phyloP scores from a whole-genome alignment of 2,797 vertebrate genomes.

The Peromyscus aztecus region DNA sequence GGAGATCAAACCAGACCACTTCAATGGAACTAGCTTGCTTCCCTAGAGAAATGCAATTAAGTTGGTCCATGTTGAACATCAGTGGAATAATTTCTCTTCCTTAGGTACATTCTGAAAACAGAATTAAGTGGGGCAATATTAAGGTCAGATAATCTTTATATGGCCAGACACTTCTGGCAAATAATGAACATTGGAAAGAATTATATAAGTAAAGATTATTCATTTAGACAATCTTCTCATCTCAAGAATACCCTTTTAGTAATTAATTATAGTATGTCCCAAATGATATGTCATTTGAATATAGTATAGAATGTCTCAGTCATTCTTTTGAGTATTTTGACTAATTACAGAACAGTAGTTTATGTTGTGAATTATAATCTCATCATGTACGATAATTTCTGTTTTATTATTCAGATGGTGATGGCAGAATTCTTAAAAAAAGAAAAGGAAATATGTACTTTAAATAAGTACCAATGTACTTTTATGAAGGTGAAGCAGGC shows the following conservation, averaged over 20 bases:
- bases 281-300: conserved; percentile 81
- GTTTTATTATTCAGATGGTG: conserved; percentile 62
- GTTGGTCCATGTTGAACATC: conserved; percentile 48
- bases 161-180: conserved; percentile 58
- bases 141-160: conserved; percentile 75
- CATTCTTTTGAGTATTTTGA: conserved; percentile 72
- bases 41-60: conserved; percentile 67
- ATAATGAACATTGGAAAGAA: conserved; percentile 79
- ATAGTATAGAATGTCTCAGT: conserved; percentile 69
- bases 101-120: conserved; percentile 72
- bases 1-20: conserved; percentile 63
- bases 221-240: conserved; percentile 76
- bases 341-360: conserved; percentile 80
- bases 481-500: conserved; percentile 30
- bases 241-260: conserved; percentile 76
- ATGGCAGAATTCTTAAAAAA: not conserved
- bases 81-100: conserved; percentile 71
- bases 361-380: conserved; percentile 68
- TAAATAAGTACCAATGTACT: not conserved
- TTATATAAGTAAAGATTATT: conserved; percentile 79
- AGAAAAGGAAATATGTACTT: conserved; percentile 61
- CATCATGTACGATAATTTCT: conserved; percentile 66
- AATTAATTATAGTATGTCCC: conserved; percentile 86
- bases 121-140: conserved; percentile 81
- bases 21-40: conserved; percentile 70